Evolutionary conservation across 2,888 invertebrate genomes (phyloP).

Genomic region (Diploptera punctata): DNA sequence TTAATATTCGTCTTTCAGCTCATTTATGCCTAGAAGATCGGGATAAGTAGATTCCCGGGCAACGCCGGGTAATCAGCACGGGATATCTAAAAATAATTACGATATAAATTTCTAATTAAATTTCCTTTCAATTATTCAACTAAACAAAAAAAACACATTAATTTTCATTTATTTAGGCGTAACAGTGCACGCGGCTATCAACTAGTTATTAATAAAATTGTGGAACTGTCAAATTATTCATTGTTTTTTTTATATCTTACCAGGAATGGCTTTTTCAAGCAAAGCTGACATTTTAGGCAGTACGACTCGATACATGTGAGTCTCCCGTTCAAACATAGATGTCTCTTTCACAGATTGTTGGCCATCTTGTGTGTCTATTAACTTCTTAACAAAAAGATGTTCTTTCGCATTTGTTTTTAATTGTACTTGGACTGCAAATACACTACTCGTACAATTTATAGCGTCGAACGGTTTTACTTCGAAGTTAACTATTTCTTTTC

Average conservation of each 20-base stretch:
- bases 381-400: not conserved
- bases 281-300: not conserved
- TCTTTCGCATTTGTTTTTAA: not conserved
- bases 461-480: not conserved
- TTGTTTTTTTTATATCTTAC: not conserved
- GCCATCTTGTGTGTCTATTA: not conserved
- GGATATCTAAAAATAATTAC: too few species aligned
- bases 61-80: too few species aligned
- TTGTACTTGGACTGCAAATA: not conserved
- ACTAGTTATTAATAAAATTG: too few species aligned
- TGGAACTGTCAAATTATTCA: too few species aligned
- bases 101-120: too few species aligned
- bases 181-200: too few species aligned
- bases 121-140: too few species aligned
- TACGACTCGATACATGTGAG: not conserved
- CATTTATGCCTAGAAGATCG: too few species aligned
- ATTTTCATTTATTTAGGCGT: too few species aligned
- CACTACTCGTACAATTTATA: not conserved
- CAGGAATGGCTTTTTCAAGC: not conserved
- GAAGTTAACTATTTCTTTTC: not conserved
- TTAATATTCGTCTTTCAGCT: too few species aligned
- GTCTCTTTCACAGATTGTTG: not conserved
- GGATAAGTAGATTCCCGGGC: too few species aligned
- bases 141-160: too few species aligned
- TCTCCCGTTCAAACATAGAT: not conserved